These are phyloP conservation scores for Adineta ricciae DNA, from an alignment of 2,888 invertebrate genomes.

Conservation along the genomic window DNA sequence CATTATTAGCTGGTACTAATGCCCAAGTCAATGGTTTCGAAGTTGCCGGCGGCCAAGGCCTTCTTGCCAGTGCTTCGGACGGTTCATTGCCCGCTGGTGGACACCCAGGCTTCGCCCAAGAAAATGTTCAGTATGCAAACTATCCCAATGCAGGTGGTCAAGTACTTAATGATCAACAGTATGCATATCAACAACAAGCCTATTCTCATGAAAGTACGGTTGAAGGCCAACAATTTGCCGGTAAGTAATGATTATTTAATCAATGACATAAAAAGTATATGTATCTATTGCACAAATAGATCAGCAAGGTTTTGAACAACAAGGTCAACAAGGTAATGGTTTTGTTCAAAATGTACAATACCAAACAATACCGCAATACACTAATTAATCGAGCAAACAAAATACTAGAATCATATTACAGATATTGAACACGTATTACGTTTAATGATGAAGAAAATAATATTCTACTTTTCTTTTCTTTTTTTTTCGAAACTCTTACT, in stretches of 20 bases:
- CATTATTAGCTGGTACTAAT: neutral
- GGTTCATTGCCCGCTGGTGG: neutral
- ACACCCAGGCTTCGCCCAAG: neutral
- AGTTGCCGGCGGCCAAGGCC: neutral
- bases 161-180: neutral
- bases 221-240: constrained; percentile 3
- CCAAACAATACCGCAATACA: neutral
- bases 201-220: neutral
- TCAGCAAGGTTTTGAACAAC: neutral
- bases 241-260: neutral
- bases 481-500: neutral
- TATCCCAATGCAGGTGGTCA: neutral
- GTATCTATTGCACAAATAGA: neutral
- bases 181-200: neutral
- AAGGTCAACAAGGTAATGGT: neutral
- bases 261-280: neutral
- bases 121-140: neutral
- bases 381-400: neutral
- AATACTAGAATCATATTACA: too few relatives aligned
- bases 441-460: neutral
- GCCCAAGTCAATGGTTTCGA: neutral
- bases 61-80: neutral
- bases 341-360: constrained; percentile 8
- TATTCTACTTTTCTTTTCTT: neutral
- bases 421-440: neutral